Conservation (phyloP, 64 coral and sea anemone genomes). For the Anthopleura sola region DNA sequence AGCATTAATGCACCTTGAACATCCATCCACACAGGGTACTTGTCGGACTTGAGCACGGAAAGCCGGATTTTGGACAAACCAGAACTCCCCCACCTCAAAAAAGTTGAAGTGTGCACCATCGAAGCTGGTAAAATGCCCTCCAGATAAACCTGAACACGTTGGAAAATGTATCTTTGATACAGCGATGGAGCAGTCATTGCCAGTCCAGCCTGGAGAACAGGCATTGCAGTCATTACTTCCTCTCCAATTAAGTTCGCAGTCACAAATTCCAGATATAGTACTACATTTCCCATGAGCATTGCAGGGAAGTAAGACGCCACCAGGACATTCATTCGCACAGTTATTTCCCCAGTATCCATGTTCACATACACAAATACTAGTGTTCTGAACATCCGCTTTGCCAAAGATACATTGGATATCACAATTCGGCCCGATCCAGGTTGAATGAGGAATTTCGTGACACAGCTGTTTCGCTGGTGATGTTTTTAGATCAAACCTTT, state of each 20-base stretch:
- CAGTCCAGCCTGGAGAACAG: slow-evolving; percentile 83
- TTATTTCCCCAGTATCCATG: slow-evolving; percentile 82
- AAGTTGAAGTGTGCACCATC: slow-evolving; percentile 84
- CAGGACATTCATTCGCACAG: slow-evolving; percentile 79
- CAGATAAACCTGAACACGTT: slow-evolving; percentile 72
- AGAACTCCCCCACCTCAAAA: slow-evolving; percentile 85
- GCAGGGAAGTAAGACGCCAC: slow-evolving; percentile 70
- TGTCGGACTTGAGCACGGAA: slow-evolving; percentile 81
- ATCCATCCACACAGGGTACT: slow-evolving; percentile 75
- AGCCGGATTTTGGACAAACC: slow-evolving; percentile 42
- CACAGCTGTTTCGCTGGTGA: slow-evolving; percentile 52
- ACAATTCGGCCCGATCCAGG: slow-evolving; percentile 75
- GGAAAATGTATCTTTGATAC: slow-evolving; percentile 54
- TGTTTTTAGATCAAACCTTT: slow-evolving; percentile 27
- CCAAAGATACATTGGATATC: slow-evolving; percentile 76
- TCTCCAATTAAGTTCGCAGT: slow-evolving; percentile 88
- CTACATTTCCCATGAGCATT: slow-evolving; percentile 67
- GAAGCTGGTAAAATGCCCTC: slow-evolving; percentile 89
- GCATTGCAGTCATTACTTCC: slow-evolving; percentile 66
- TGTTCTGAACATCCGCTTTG: slow-evolving; percentile 19
- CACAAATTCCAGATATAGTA: slow-evolving; percentile 49
- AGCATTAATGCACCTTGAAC: slow-evolving; percentile 71
- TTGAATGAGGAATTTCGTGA: slow-evolving; percentile 27
- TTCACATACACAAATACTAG: slow-evolving; percentile 24
- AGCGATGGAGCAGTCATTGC: slow-evolving; percentile 65